A percentile compares a stretch with the other conserved stretches of the same genome.
Evolutionary conservation across 2,797 vertebrate species (phyloP).

Genomic region (Ara ararauna): DNA sequence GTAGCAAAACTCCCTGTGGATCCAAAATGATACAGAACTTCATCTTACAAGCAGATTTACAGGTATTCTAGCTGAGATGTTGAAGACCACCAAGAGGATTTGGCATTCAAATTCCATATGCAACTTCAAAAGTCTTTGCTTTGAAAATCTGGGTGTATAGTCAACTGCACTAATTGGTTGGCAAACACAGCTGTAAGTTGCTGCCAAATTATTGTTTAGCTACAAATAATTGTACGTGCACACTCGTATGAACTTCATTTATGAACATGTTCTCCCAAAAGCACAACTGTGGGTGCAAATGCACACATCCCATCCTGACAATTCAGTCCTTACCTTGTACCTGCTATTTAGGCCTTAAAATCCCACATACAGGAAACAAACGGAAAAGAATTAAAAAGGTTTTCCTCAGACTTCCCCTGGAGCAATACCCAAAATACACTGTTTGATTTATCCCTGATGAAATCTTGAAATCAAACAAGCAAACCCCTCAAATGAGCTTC

Average conservation of each 20-base stretch:
- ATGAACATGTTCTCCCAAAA: not conserved
- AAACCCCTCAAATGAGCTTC: conserved; percentile 48
- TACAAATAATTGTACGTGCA: not conserved
- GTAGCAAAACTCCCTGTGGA: not conserved
- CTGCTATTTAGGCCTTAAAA: not conserved
- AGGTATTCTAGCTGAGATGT: not conserved
- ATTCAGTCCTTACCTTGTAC: not conserved
- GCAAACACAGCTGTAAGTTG: not conserved
- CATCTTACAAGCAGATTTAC: not conserved
- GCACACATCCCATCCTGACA: not conserved
- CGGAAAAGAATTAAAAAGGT: not conserved
- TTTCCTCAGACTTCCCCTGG: not conserved
- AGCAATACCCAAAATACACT: not conserved
- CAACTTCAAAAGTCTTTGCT: not conserved
- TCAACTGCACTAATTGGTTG: not conserved
- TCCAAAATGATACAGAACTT: not conserved
- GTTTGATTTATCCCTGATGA: not conserved
- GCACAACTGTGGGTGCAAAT: not conserved
- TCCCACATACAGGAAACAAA: not conserved
- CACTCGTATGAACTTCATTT: not conserved
- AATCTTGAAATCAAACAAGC: conserved; percentile 37
- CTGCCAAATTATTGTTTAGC: not conserved
- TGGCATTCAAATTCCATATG: not conserved
- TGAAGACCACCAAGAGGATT: not conserved
- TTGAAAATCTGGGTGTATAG: not conserved